phyloP scores from a whole-genome alignment of 2,113 vertebrate genomes.

The Uria lomvia region DNA sequence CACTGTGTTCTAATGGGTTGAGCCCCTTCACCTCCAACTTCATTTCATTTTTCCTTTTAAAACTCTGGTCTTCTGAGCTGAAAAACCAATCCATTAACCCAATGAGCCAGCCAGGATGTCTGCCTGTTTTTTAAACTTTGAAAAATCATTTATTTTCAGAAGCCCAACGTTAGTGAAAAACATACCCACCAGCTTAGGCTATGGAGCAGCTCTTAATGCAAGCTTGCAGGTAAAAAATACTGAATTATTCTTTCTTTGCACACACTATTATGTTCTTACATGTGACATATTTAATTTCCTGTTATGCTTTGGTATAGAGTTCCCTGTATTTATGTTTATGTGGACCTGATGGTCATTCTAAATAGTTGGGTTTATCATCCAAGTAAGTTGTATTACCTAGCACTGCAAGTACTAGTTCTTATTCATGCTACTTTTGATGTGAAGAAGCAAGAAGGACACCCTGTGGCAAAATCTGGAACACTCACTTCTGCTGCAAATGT shows the following conservation, averaged over 20 bases:
- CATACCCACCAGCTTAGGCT: conserved; percentile 96
- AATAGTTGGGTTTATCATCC: conserved; percentile 63
- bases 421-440: conserved; percentile 77
- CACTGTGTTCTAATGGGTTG: not conserved
- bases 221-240: conserved; percentile 91
- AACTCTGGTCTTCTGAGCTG: not conserved
- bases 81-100: not conserved
- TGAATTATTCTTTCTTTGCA: not conserved
- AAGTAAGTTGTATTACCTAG: conserved; percentile 76
- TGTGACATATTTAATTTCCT: not conserved
- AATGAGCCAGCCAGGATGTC: not conserved
- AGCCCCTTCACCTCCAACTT: not conserved
- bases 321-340: conserved; percentile 13
- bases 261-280: not conserved
- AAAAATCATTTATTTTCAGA: conserved; percentile 77
- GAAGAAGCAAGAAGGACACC: conserved; percentile 90
- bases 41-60: not conserved
- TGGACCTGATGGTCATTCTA: conserved; percentile 19
- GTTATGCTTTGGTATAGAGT: not conserved
- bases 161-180: conserved; percentile 99
- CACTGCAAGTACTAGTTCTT: conserved; percentile 66
- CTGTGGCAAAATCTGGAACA: conserved; percentile 88
- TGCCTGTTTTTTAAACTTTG: conserved; percentile 54
- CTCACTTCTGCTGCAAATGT: conserved; percentile 78
- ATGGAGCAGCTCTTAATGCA: conserved; percentile 96